A percentile compares a stretch with the other conserved stretches of the same genome.
Conservation (phyloP, 2,797 vertebrate species). For the Babyrousa celebensis region DNA sequence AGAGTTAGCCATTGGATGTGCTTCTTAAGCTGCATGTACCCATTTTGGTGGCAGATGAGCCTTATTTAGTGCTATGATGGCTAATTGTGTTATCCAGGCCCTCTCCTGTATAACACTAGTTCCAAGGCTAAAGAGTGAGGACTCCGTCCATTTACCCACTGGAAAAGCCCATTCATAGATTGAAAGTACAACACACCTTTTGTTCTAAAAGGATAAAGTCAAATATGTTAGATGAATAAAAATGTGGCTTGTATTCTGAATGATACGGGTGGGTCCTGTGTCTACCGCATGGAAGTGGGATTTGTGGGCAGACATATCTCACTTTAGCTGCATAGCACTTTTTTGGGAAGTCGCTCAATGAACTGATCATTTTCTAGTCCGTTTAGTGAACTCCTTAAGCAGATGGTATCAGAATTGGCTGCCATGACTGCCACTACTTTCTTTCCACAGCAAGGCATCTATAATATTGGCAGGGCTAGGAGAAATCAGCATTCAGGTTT, state of each 20-base stretch:
- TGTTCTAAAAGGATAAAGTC: conserved; percentile 51
- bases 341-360: background rate
- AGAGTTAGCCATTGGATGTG: background rate
- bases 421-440: background rate
- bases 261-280: background rate
- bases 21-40: background rate
- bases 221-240: conserved; percentile 32
- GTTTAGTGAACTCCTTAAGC: background rate
- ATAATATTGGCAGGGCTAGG: background rate
- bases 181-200: background rate
- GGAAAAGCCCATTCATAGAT: conserved; percentile 21
- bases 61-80: background rate
- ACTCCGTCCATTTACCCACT: background rate
- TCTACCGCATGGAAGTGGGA: background rate
- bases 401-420: background rate
- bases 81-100: background rate
- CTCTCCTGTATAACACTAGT: background rate
- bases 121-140: background rate
- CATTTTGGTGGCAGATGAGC: background rate
- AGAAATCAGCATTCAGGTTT: conserved; percentile 3
- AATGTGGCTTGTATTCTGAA: background rate
- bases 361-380: background rate
- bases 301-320: background rate
- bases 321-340: background rate
- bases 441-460: background rate